phyloP scores from a whole-genome alignment of 1,140 invertebrate genomes.

The Hypsibius dujardini region DNA sequence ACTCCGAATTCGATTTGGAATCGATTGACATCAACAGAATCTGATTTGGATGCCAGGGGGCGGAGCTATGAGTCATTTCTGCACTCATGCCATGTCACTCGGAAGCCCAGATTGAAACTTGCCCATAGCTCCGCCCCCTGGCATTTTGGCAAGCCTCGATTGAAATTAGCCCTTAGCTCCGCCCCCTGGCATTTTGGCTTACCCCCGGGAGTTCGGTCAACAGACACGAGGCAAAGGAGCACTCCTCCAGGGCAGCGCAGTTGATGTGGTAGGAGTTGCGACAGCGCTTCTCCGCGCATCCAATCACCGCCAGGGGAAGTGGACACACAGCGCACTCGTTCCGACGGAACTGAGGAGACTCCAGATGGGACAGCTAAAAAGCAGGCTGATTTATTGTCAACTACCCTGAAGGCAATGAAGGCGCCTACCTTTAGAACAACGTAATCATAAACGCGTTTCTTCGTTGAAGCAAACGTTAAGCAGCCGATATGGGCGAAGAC shows the following conservation, averaged over 20 bases:
- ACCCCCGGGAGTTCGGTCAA: too few relatives aligned
- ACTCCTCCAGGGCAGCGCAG: not conserved
- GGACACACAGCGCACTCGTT: conserved; percentile 1
- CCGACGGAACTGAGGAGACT: not conserved
- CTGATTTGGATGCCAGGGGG: too few relatives aligned
- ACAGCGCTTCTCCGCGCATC: not conserved
- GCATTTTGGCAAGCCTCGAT: not conserved
- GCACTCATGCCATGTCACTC: too few relatives aligned
- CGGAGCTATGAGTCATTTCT: too few relatives aligned
- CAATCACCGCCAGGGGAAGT: not conserved
- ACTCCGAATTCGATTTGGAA: too few relatives aligned
- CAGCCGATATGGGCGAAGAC: not conserved
- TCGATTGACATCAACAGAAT: too few relatives aligned
- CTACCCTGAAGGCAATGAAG: too few relatives aligned
- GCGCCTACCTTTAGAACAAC: not conserved
- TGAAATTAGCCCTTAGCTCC: too few relatives aligned
- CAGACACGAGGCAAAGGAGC: not conserved
- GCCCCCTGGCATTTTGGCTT: not conserved
- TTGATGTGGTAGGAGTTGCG: not conserved
- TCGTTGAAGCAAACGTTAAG: not conserved
- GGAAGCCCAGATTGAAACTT: too few relatives aligned
- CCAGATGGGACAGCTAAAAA: too few relatives aligned
- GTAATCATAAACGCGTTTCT: not conserved
- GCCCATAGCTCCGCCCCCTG: too few relatives aligned
- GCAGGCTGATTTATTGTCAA: too few relatives aligned